phyloP scores from a whole-genome alignment of 2,888 invertebrate species.

The Melieria omissa region DNA sequence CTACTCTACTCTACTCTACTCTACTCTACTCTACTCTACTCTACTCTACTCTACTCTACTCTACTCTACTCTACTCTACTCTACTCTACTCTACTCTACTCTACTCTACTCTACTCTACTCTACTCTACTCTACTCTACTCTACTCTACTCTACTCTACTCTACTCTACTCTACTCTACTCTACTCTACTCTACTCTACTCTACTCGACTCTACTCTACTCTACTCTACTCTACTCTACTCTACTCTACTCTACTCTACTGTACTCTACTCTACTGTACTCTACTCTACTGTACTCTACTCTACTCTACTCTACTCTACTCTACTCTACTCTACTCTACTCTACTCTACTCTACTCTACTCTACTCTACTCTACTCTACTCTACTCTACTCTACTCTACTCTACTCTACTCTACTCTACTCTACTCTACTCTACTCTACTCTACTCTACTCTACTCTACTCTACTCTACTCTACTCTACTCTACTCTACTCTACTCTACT shows the following conservation, averaged over 20 bases:
- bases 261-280: conserved; percentile 1
- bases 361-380: conserved; percentile 8
- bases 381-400: conserved; percentile 11
- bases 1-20: no score
- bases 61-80: no score
- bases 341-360: conserved; percentile 4
- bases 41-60: no score
- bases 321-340: conserved; percentile 11
- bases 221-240: neutral
- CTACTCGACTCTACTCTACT: conserved; percentile 5
- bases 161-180: conserved; percentile 11
- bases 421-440: no score
- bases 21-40: no score
- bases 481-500: no score
- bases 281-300: conserved; percentile 9
- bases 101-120: conserved; percentile 4
- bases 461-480: no score
- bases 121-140: conserved; percentile 2
- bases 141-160: conserved; percentile 8
- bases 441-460: no score
- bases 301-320: conserved; percentile 8
- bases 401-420: neutral
- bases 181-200: conserved; percentile 7
- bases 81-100: neutral
- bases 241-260: conserved; percentile 3